These are phyloP conservation scores for Mustelus asterias DNA, from an alignment of 2,113 vertebrate genomes.

Conservation along the genomic window DNA sequence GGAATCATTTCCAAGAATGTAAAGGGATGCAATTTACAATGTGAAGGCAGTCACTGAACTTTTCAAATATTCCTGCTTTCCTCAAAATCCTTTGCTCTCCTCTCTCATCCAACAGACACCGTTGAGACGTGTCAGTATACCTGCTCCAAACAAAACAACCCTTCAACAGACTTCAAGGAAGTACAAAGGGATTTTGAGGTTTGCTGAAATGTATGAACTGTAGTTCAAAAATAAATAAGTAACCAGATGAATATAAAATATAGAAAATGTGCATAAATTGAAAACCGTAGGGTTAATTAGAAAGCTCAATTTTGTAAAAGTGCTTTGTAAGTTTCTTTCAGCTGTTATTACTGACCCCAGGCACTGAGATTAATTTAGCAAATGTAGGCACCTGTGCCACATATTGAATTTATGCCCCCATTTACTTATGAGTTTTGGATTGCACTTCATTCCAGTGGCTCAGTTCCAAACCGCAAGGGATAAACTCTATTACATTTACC, in stretches of 20 bases:
- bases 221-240: neutral
- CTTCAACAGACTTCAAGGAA: no score
- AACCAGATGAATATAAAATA: neutral
- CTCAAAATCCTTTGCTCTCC: no score
- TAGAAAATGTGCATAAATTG: neutral
- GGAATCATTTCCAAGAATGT: neutral
- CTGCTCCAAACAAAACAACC: no score
- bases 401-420: slow-evolving; percentile 31
- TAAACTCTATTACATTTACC: neutral
- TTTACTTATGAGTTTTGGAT: slow-evolving; percentile 31
- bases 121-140: no score
- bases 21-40: neutral
- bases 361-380: neutral
- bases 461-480: neutral
- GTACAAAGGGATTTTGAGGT: no score
- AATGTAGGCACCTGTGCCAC: neutral
- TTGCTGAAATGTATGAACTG: neutral
- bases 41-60: neutral
- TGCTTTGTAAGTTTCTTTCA: slow-evolving; percentile 33
- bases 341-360: neutral
- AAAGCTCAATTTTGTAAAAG: neutral
- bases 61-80: neutral
- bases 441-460: neutral
- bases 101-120: no score
- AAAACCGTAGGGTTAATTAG: slow-evolving; percentile 21